Conservation (phyloP, 92 coral and sea anemone species). For the Ricordea florida region DNA sequence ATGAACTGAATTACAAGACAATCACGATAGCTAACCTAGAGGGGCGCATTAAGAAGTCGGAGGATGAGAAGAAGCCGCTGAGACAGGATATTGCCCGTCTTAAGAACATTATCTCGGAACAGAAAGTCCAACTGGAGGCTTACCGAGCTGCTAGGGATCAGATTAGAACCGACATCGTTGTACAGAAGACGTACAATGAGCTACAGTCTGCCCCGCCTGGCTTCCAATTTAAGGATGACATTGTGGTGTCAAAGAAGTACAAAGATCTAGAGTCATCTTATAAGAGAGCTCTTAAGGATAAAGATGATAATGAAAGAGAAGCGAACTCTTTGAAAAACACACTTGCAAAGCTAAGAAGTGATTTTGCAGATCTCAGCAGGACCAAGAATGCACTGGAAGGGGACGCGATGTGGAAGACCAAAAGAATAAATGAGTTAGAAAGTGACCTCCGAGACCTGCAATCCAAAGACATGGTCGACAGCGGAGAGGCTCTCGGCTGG, state of each 20-base stretch:
- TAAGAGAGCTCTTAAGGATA: conserved; percentile 75
- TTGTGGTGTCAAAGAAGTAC: conserved; percentile 74
- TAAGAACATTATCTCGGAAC: conserved; percentile 81
- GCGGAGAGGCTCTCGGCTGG: conserved; percentile 83
- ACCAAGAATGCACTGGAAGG: conserved; percentile 83
- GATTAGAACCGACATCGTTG: conserved; percentile 64
- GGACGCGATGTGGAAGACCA: conserved; percentile 78
- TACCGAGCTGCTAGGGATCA: conserved; percentile 73
- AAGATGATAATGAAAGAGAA: conserved; percentile 67
- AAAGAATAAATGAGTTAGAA: conserved; percentile 86
- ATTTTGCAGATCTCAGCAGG: conserved; percentile 67
- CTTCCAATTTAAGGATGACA: conserved; percentile 65
- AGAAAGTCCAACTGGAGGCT: conserved; percentile 80
- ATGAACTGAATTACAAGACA: conserved; percentile 70
- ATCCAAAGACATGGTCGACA: conserved; percentile 82
- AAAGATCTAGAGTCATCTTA: conserved; percentile 86
- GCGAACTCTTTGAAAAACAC: conserved; percentile 46
- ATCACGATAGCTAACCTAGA: conserved; percentile 81
- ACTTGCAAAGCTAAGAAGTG: conserved; percentile 70
- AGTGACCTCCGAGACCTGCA: conserved; percentile 71
- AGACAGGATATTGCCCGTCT: conserved; percentile 58
- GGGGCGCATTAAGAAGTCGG: conserved; percentile 68
- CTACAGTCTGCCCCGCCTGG: conserved; percentile 87
- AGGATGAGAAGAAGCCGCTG: conserved; percentile 70
- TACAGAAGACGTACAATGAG: conserved; percentile 59